phyloP scores from a whole-genome alignment of 2,888 invertebrate genomes.

The Ctenicera cuprea region DNA sequence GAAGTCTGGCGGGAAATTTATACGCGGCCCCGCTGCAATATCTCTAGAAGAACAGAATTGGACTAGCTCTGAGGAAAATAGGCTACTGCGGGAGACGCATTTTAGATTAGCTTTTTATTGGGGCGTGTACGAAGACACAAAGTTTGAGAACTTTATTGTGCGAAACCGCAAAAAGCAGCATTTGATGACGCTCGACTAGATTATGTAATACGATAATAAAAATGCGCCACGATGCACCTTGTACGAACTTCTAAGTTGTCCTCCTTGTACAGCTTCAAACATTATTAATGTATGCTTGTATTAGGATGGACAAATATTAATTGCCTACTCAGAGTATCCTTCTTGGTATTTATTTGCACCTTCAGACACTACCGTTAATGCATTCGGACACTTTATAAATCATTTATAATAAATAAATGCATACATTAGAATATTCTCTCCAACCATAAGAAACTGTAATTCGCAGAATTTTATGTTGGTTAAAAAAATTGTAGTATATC shows the following conservation, averaged over 20 bases:
- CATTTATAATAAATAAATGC: slow-evolving; percentile 25
- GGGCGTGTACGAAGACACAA: slow-evolving; percentile 57
- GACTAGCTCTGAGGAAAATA: slow-evolving; percentile 71
- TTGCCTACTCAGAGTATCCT: slow-evolving; percentile 5
- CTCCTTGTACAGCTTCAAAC: slow-evolving; percentile 26
- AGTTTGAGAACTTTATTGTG: slow-evolving; percentile 50
- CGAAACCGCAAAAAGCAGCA: slow-evolving; percentile 36
- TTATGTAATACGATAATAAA: slow-evolving; percentile 3
- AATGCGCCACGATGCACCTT: slow-evolving; percentile 9
- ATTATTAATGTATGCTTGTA: slow-evolving; percentile 25
- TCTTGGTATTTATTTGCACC: slow-evolving; percentile 31
- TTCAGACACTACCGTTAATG: slow-evolving; percentile 32
- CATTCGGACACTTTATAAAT: slow-evolving; percentile 26
- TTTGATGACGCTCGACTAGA: background rate
- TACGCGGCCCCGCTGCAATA: slow-evolving; percentile 72
- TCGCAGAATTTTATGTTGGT: too few relatives aligned
- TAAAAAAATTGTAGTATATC: too few relatives aligned
- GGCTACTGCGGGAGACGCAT: slow-evolving; percentile 71
- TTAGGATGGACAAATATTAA: slow-evolving; percentile 28
- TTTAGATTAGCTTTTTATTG: slow-evolving; percentile 73
- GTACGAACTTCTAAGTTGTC: slow-evolving; percentile 15
- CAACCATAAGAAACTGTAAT: background rate
- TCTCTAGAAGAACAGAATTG: slow-evolving; percentile 72
- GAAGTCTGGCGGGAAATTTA: slow-evolving; percentile 79
- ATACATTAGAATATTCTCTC: slow-evolving; percentile 11